Conservation (phyloP, 1,140 invertebrate species). For the Drosophila bifasciata region DNA sequence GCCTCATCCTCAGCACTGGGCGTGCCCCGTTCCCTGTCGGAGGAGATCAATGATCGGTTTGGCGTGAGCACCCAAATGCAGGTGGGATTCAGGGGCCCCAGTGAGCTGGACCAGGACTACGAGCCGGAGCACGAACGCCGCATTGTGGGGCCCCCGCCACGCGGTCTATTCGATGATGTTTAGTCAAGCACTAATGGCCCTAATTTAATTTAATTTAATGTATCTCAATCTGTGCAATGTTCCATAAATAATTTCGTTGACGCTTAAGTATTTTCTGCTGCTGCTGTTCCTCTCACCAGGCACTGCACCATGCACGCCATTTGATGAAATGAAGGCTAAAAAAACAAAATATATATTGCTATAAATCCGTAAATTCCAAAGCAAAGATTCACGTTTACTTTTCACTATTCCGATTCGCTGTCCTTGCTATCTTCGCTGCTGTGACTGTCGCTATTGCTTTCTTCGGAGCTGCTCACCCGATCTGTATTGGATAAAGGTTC, state of each 20-base stretch:
- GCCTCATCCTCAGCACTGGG: slow-evolving; percentile 62
- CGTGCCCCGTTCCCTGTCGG: slow-evolving; percentile 84
- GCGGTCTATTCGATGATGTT: slow-evolving; percentile 94
- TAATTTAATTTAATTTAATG: slow-evolving; percentile 24
- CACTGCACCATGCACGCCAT: slow-evolving; percentile 27
- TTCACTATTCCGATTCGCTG: neutral
- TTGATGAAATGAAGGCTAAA: slow-evolving; percentile 50
- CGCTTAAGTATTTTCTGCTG: slow-evolving; percentile 39
- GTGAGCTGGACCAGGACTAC: slow-evolving; percentile 83
- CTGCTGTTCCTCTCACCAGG: slow-evolving; percentile 69
- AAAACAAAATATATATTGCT: neutral
- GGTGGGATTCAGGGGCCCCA: slow-evolving; percentile 71
- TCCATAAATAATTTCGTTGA: slow-evolving; percentile 54
- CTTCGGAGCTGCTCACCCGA: neutral
- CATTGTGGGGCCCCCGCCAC: slow-evolving; percentile 88
- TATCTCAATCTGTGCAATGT: slow-evolving; percentile 52
- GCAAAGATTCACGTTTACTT: neutral
- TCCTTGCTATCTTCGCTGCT: too few species aligned
- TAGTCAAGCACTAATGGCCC: slow-evolving; percentile 74
- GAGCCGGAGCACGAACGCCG: slow-evolving; percentile 81
- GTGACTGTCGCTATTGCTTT: neutral
- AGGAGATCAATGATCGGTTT: slow-evolving; percentile 87
- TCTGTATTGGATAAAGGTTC: too few species aligned
- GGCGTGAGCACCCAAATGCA: slow-evolving; percentile 86
- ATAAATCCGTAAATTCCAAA: neutral